A percentile compares a stretch with the other conserved stretches of the same genome.
phyloP scores from a whole-genome alignment of 2,888 invertebrate species.

The Tetropium fuscum region DNA sequence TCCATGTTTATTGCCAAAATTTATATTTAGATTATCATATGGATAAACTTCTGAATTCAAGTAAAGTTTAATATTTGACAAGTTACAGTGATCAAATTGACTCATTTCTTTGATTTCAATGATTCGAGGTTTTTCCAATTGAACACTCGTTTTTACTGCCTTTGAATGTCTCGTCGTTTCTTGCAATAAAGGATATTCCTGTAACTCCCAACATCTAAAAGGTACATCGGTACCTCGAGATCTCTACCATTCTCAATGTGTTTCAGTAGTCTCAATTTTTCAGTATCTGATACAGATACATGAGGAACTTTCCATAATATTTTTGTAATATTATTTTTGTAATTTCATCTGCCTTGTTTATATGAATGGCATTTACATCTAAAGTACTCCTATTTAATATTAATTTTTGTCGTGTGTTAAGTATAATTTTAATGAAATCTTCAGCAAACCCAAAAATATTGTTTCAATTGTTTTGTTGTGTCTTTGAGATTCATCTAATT shows the following conservation, averaged over 20 bases:
- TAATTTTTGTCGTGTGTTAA: slow-evolving; percentile 61
- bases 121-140: slow-evolving; percentile 54
- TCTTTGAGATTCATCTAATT: slow-evolving; percentile 43
- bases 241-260: background rate
- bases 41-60: slow-evolving; percentile 58
- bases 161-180: slow-evolving; percentile 51
- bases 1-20: slow-evolving; percentile 48
- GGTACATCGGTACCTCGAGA: background rate
- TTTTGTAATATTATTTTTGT: slow-evolving; percentile 12
- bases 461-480: slow-evolving; percentile 50
- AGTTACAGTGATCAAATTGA: slow-evolving; percentile 47
- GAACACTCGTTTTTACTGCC: slow-evolving; percentile 49
- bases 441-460: slow-evolving; percentile 57
- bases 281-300: background rate
- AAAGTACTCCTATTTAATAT: slow-evolving; percentile 53
- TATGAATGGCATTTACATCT: slow-evolving; percentile 42
- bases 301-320: slow-evolving; percentile 15
- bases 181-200: slow-evolving; percentile 36
- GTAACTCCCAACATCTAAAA: slow-evolving; percentile 15
- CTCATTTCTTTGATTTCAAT: slow-evolving; percentile 55
- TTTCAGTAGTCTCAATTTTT: slow-evolving; percentile 1
- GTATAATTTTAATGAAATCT: slow-evolving; percentile 54
- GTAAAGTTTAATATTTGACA: slow-evolving; percentile 57
- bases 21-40: slow-evolving; percentile 56
- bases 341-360: background rate